Evolutionary conservation across 2,888 invertebrate genomes (phyloP).

Genomic region (Leuctra nigra): DNA sequence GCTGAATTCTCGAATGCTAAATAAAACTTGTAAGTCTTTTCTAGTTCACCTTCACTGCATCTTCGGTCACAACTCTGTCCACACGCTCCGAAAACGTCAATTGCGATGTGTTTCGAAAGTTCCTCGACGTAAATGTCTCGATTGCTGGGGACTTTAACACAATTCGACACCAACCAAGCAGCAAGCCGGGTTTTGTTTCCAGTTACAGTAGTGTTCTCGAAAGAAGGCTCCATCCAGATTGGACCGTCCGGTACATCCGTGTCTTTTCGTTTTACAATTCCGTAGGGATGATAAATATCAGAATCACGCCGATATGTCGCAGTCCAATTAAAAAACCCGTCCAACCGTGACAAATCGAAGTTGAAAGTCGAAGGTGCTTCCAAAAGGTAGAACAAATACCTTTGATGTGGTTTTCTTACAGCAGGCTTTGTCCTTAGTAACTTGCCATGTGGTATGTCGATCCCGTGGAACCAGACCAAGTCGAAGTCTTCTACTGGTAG

Average conservation of each 20-base stretch:
- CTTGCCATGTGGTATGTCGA: not conserved
- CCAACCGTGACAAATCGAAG: not conserved
- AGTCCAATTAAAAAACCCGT: slow-evolving; percentile 1
- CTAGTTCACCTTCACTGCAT: not conserved
- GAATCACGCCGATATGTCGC: slow-evolving; percentile 2
- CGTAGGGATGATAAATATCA: not conserved
- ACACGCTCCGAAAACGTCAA: not conserved
- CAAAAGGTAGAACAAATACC: not conserved
- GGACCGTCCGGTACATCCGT: not conserved
- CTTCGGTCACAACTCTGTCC: not conserved
- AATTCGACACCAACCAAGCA: slow-evolving; percentile 2
- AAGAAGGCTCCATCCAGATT: not conserved
- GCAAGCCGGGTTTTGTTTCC: not conserved
- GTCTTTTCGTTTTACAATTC: not conserved
- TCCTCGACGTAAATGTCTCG: not conserved
- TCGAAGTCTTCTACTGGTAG: not conserved
- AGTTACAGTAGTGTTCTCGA: not conserved
- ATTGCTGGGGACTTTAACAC: slow-evolving; percentile 5
- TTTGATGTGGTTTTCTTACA: not conserved
- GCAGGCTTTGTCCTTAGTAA: not conserved
- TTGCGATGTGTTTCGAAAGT: not conserved
- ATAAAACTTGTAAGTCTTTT: not conserved
- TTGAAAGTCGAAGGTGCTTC: not conserved
- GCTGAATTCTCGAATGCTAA: not conserved
- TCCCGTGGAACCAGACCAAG: not conserved